Conservation (phyloP, 1,140 invertebrate species). For the Solenopsis invicta region DNA sequence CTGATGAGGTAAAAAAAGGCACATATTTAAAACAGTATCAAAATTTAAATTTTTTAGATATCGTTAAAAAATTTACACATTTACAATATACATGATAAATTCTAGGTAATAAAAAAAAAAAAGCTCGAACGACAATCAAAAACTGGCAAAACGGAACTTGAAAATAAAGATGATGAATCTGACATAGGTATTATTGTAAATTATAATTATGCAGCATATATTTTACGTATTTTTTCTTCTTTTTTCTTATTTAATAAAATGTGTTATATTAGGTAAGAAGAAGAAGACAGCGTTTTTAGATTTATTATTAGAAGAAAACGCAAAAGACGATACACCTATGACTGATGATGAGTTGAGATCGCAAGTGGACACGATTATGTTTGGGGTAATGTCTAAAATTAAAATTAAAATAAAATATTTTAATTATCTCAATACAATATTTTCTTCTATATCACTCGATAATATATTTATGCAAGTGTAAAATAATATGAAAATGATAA, state of each 20-base stretch:
- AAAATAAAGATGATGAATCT: constrained; percentile 19
- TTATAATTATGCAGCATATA: not conserved
- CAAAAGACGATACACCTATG: constrained; percentile 86
- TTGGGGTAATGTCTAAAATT: constrained; percentile 88
- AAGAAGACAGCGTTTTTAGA: constrained; percentile 90
- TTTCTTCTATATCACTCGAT: not conserved
- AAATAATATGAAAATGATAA: too few species aligned
- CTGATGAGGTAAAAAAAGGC: constrained; percentile 82
- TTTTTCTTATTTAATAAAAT: constrained; percentile 6
- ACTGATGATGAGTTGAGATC: constrained; percentile 90
- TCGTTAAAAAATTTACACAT: not conserved
- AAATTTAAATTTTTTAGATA: not conserved
- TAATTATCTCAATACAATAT: not conserved
- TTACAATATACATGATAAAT: not conserved
- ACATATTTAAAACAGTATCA: not conserved
- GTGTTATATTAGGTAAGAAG: constrained; percentile 78
- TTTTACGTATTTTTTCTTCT: not conserved
- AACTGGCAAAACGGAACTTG: not conserved
- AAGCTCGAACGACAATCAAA: constrained; percentile 31
- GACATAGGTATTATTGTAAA: constrained; percentile 13
- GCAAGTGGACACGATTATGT: constrained; percentile 93
- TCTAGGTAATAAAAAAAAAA: constrained; percentile 59
- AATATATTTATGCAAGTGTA: too few species aligned
- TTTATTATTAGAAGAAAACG: constrained; percentile 89
- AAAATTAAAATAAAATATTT: constrained; percentile 1